A percentile compares a stretch with the other conserved stretches of the same genome.
Evolutionary conservation across 2,113 vertebrate species (phyloP).

Genomic region (Crypturellus undulatus): DNA sequence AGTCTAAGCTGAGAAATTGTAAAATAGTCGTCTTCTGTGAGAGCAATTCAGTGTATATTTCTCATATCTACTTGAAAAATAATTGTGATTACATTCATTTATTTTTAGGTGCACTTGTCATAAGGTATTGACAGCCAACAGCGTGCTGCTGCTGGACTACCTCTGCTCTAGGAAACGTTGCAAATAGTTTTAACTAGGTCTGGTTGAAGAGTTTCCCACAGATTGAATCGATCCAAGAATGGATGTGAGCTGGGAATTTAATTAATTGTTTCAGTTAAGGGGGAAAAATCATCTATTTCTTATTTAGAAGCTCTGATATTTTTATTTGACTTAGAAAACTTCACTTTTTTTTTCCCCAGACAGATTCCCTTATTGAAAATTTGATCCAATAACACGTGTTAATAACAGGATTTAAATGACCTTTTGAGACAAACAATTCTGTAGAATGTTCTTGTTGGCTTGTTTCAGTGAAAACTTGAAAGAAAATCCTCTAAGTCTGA

Average conservation of each 20-base stretch:
- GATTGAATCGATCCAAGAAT: not conserved
- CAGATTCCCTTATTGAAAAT: not conserved
- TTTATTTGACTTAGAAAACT: not conserved
- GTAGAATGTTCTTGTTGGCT: not conserved
- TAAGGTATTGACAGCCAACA: not conserved
- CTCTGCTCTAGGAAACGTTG: not conserved
- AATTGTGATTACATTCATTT: not conserved
- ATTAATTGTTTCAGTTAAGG: not conserved
- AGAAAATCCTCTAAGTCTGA: not conserved
- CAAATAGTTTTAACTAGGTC: not conserved
- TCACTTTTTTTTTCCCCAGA: not conserved
- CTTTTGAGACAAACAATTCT: constrained; percentile 3
- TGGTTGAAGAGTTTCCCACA: not conserved
- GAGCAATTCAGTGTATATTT: not conserved
- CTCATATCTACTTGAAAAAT: not conserved
- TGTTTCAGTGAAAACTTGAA: not conserved
- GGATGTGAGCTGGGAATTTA: not conserved
- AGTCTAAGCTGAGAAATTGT: not conserved
- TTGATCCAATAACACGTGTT: not conserved
- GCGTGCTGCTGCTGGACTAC: not conserved
- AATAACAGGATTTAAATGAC: not conserved
- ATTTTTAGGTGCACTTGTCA: not conserved
- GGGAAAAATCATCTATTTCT: not conserved
- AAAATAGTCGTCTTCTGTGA: not conserved
- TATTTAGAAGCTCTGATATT: not conserved